Conservation (phyloP, 2,113 vertebrate genomes). For the Monarcha castaneiventris region DNA sequence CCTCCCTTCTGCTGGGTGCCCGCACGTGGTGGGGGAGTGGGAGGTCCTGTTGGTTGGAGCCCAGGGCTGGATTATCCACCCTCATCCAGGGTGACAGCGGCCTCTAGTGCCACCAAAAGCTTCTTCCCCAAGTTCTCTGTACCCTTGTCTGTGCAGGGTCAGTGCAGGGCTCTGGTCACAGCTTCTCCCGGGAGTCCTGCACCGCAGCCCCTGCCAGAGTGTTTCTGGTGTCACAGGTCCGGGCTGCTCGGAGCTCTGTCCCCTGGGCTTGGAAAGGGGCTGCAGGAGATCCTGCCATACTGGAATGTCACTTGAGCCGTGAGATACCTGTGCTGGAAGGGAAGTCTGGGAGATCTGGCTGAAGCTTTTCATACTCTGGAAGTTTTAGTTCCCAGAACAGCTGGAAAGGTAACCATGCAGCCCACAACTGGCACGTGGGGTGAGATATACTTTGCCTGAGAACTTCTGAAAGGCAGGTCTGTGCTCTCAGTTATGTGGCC, state of each 20-base stretch:
- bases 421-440: accelerated
- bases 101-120: constrained; percentile 1
- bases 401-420: accelerated
- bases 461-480: not conserved
- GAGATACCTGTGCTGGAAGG: not conserved
- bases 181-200: accelerated
- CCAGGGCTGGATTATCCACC: not conserved
- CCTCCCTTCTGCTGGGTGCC: no score
- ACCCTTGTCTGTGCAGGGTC: not conserved
- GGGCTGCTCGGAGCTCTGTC: not conserved
- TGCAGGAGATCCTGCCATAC: not conserved
- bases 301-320: not conserved
- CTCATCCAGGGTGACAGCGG: not conserved
- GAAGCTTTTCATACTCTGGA: accelerated
- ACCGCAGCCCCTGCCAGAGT: not conserved
- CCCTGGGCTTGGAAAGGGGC: not conserved
- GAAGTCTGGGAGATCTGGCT: not conserved
- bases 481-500: not conserved
- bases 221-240: not conserved
- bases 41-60: not conserved
- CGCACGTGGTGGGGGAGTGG: no score
- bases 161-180: not conserved
- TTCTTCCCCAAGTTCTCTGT: not conserved
- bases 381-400: not conserved
- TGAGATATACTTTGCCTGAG: accelerated